These are phyloP conservation scores for Gadus chalcogrammus DNA, from an alignment of 2,113 vertebrate species.

Conservation along the genomic window DNA sequence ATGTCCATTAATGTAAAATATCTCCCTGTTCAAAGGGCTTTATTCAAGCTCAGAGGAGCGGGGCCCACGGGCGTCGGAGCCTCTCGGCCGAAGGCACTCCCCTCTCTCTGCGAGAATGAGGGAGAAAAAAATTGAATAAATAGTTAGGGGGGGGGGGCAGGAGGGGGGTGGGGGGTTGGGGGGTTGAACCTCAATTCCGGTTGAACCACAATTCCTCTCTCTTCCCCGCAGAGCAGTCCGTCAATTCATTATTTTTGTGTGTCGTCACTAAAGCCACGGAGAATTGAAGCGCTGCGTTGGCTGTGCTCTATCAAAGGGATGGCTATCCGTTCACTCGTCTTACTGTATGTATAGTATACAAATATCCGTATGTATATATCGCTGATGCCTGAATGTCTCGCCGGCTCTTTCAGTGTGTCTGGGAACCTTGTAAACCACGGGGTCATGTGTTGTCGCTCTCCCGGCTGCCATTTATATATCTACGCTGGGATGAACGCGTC, in stretches of 20 bases:
- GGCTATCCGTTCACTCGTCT: too few species aligned
- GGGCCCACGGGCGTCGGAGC: slow-evolving; percentile 61
- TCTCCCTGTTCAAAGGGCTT: slow-evolving; percentile 71
- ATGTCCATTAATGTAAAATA: slow-evolving; percentile 79
- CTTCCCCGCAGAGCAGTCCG: too few species aligned
- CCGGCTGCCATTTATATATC: slow-evolving; percentile 41
- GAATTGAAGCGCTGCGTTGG: too few species aligned
- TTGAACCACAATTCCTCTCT: too few species aligned
- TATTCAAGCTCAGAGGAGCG: slow-evolving; percentile 66
- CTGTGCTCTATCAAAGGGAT: too few species aligned
- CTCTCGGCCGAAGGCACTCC: slow-evolving; percentile 61
- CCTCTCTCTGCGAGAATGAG: slow-evolving; percentile 46
- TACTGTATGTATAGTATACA: too few species aligned
- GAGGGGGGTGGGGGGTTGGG: too few species aligned
- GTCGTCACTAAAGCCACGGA: background rate
- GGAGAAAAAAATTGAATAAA: slow-evolving; percentile 11
- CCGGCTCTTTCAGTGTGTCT: slow-evolving; percentile 32
- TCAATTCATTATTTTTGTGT: too few species aligned
- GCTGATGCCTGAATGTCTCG: slow-evolving; percentile 3
- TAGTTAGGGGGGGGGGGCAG: background rate
- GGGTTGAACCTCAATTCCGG: too few species aligned
- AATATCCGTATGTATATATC: slow-evolving; percentile 4
- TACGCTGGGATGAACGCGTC: slow-evolving; percentile 47
- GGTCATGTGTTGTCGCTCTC: too few species aligned
- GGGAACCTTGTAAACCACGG: slow-evolving; percentile 28